Evolutionary conservation across 2,888 invertebrate genomes (phyloP), one percentile per base, ranked within the genome.

Genomic region (Hydropsyche betteni): DNA sequence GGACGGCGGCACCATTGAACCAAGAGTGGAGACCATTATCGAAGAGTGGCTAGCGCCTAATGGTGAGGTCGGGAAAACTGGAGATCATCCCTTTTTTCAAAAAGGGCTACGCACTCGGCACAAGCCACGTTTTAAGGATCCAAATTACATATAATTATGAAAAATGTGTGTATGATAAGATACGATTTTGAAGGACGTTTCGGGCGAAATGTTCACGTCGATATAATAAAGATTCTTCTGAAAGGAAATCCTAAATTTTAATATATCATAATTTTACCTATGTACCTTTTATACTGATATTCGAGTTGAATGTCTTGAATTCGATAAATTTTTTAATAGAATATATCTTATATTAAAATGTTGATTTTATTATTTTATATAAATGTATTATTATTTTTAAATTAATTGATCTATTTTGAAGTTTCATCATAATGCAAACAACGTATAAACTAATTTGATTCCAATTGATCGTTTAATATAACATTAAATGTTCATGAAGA

Each of bases 61-160:
- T 44, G 44, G 1, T n/a, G 74, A 33, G 55, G 24, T 69, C n/a
- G 69, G 34, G 44, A 68, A 69, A 69, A 69, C 12, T 24, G 68
- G 16, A 34, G 68, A 68, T 68, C 38, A 68, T 68, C 68, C 68
- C 68, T 68, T 12, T 68, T 68, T 14, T 36, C 24, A 24, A 34
- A 64, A 64, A 24, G 50, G 58, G 14, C 36, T 73, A 24, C 72
- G 38, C 69, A 61, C 74, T 69, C 74, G 64, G 34, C 69, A 69
- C 69, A 73, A 72, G 75, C 74, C 68, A 74, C 70, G 71, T 76
- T 55, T 61, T 75, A 76, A 76, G 78, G 75, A 50, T 34, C 75
- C 10, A 78, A 77, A 78, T 78, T 78, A 78, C 69, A 78, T 75
- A 53, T 77, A 78, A 78, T 78, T 78, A 78, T 74, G 70, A 78